Conservation (phyloP, 2,113 vertebrate species). For the Leiothrix lutea region DNA sequence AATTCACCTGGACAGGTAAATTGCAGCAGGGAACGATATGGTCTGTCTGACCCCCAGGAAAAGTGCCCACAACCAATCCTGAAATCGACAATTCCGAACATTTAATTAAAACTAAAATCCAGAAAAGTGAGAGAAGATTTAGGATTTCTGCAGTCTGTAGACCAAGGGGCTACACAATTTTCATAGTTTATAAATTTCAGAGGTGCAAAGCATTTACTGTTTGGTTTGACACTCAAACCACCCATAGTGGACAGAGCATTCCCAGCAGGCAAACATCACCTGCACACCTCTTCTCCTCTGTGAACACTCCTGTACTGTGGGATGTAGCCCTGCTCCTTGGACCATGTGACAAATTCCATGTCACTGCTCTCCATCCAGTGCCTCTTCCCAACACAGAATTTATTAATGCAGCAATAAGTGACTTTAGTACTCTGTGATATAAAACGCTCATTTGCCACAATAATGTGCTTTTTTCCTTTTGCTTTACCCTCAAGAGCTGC, state of each 20-base stretch:
- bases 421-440: background rate
- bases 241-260: background rate
- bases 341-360: background rate
- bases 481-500: background rate
- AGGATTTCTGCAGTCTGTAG: background rate
- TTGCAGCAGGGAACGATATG: background rate
- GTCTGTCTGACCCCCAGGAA: background rate
- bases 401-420: background rate
- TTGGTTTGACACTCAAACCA: background rate
- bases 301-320: background rate
- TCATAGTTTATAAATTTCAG: background rate
- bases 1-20: background rate
- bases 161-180: background rate
- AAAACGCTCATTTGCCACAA: background rate
- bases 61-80: background rate
- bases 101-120: background rate
- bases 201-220: background rate
- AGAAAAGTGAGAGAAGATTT: background rate
- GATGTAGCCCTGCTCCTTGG: background rate
- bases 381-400: background rate
- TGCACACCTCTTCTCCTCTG: background rate
- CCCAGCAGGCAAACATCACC: background rate
- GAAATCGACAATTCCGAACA: background rate
- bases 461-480: background rate
- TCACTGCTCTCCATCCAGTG: background rate